These are phyloP conservation scores for Melanogrammus aeglefinus DNA, from an alignment of 2,797 vertebrate genomes.

Conservation along the genomic window DNA sequence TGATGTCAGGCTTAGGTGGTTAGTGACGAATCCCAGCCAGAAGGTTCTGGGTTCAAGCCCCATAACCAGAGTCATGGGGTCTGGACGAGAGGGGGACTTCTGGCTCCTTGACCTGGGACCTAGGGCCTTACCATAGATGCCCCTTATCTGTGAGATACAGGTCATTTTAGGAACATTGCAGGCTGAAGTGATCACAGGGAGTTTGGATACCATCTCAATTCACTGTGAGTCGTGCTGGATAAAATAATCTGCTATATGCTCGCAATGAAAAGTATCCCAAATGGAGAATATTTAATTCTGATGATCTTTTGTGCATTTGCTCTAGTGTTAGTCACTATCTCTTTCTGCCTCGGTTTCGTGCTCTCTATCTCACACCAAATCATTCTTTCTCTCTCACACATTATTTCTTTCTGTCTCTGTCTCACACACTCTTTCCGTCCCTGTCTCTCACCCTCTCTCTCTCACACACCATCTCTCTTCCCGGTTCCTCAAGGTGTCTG, in stretches of 20 bases:
- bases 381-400: neutral
- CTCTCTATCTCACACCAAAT: neutral
- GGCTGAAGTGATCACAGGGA: too few relatives aligned
- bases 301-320: too few relatives aligned
- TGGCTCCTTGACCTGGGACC: too few relatives aligned
- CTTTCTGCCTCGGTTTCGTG: neutral
- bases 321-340: neutral
- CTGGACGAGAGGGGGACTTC: too few relatives aligned
- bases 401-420: neutral
- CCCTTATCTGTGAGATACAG: neutral
- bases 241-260: too few relatives aligned
- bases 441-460: too few relatives aligned
- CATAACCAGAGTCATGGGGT: too few relatives aligned
- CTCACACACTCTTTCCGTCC: neutral
- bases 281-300: too few relatives aligned
- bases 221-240: neutral
- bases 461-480: neutral
- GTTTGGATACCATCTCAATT: neutral
- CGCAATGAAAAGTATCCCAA: too few relatives aligned
- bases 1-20: too few relatives aligned
- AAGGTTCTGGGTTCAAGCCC: too few relatives aligned
- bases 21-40: neutral
- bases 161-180: too few relatives aligned
- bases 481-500: neutral
- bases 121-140: neutral